Evolutionary conservation across 2,888 invertebrate genomes (phyloP), one percentile per base, ranked within the genome.

Genomic region (Craniophora ligustri): DNA sequence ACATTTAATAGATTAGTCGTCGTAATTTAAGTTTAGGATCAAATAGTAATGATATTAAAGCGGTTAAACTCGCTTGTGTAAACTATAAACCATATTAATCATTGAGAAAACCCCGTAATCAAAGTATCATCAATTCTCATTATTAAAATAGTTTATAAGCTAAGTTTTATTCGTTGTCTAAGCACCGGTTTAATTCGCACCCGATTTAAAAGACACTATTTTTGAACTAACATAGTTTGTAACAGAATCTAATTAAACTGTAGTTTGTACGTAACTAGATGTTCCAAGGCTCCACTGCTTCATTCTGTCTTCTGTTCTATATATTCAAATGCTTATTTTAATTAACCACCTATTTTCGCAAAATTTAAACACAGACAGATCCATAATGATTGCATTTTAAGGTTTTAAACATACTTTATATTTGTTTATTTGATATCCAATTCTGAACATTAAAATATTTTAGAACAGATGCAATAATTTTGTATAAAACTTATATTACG

Each of bases 171-270:
- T 75, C 53, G 62, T 70, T 66, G 58, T 56, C 23, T 68, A 66
- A 68, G 83, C 83, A 85, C 85, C 79, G 70, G 84, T 85, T 85
- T 84, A 81, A 78, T 81, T 82, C 63, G 82, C 85, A 85, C 85
- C 55, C 57, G 42, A 68, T 35, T 56, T 57, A 67, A 78, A 81
- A 81, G 78, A 78, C 82, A 81, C 75, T 77, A 71, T 75, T 79
- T 78, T 76, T 63, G 65, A 75, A 74, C 67, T 72, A 76, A 75
- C 62, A 19, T 75, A 71, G 67, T 44, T 19, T 58, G 13, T 64
- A 61, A 55, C 18, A 19, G 36, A 62, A 62, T 45, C 11, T 38
- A 30, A 42, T 47, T 41, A 42, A 60, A 34, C 31, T 38, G 35
- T 67, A 57, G 58, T 39, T 36, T 18, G 53, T 59, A 66, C 57